A percentile compares a stretch with the other conserved stretches of the same genome.
phyloP scores from a whole-genome alignment of 2,888 invertebrate genomes.

The Petrolisthes cinctipes region DNA sequence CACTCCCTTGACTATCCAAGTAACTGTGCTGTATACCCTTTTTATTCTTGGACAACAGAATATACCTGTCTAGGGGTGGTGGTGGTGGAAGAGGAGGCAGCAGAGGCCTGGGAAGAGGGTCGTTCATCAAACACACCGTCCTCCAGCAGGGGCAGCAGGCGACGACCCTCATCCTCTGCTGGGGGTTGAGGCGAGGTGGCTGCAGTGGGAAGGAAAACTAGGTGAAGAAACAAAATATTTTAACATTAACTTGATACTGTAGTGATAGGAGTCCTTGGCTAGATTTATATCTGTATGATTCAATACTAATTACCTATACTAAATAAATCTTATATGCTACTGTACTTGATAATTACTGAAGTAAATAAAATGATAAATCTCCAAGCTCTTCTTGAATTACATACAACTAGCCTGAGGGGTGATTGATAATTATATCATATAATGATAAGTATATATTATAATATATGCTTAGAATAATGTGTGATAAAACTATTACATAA shows the following conservation, averaged over 20 bases:
- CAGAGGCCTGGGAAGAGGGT: slow-evolving; percentile 46
- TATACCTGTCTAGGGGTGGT: not conserved
- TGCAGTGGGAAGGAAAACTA: no score
- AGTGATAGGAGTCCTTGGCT: not conserved
- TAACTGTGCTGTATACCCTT: no score
- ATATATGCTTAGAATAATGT: no score
- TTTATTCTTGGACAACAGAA: no score
- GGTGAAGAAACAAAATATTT: no score
- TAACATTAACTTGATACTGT: not conserved
- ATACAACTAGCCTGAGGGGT: no score
- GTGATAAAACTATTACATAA: no score
- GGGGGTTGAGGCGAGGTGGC: not conserved
- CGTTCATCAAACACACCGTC: slow-evolving; percentile 50
- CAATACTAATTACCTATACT: not conserved
- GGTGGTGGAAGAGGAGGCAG: slow-evolving; percentile 33
- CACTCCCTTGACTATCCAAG: no score
- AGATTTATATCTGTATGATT: no score
- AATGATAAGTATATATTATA: no score
- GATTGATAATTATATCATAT: no score
- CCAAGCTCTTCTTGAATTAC: no score
- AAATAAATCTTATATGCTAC: not conserved
- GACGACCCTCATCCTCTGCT: slow-evolving; percentile 47
- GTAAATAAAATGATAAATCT: not conserved
- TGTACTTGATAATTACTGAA: not conserved
- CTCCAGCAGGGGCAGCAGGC: slow-evolving; percentile 48